Percentiles rank a stretch among this genome's conserved stretches.
phyloP scores from a whole-genome alignment of 2,113 vertebrate genomes.

The Hassar affinis region DNA sequence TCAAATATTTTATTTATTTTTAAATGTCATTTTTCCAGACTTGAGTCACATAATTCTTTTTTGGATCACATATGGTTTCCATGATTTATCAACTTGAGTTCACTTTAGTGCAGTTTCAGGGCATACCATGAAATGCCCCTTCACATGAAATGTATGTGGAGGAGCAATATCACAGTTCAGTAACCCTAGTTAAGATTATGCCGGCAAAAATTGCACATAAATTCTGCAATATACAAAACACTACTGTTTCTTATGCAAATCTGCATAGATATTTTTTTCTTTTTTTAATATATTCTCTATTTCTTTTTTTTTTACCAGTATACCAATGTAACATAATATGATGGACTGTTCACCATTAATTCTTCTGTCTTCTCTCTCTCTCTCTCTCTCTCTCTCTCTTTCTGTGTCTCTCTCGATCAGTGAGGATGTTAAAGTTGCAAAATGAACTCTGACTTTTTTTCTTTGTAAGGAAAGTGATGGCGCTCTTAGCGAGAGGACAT shows the following conservation, averaged over 20 bases:
- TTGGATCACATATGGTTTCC: background rate
- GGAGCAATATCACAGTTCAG: background rate
- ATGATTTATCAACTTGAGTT: background rate
- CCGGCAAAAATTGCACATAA: background rate
- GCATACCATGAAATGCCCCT: background rate
- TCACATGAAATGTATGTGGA: background rate
- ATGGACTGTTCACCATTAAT: background rate
- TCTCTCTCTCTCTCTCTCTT: background rate
- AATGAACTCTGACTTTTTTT: conserved; percentile 39
- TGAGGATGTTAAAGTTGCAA: conserved; percentile 25
- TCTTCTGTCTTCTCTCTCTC: background rate
- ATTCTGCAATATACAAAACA: background rate
- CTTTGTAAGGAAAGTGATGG: conserved; percentile 46
- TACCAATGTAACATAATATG: background rate
- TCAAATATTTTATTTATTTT: background rate
- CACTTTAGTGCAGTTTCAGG: background rate
- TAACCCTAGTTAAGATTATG: background rate
- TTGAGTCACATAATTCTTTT: background rate
- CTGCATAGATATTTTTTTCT: background rate
- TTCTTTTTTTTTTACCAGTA: background rate
- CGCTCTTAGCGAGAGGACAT: conserved; percentile 44
- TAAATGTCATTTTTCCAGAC: background rate
- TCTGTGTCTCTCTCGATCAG: background rate
- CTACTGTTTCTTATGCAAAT: background rate
- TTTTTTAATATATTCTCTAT: background rate